Base-by-base conservation (phyloP, 2,888 invertebrate genomes). In the Cantharis lateralis region DNA sequence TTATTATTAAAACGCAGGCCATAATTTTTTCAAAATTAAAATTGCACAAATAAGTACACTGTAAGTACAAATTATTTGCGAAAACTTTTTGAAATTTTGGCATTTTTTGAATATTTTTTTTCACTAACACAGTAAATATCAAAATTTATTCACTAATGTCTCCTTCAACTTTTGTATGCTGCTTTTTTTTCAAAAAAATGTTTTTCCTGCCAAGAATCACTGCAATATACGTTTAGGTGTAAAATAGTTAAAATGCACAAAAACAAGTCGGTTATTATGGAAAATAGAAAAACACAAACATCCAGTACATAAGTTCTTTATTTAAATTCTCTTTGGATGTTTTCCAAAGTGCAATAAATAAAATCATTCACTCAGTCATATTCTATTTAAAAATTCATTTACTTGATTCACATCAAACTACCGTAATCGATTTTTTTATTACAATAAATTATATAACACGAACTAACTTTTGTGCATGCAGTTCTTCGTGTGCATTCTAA, bases 351-450 rank as follows among this genome's bases (percentile, higher is more conserved):
- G 48, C 48, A 48, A 48, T 48, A 66, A 66, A 66, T 66, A 66
- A 66, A 66, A 66, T 66, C 64, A 66, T 66, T 66, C 64, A 66
- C 20, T 66, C 64, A n/a, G 18, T 48, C 48, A 48, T n/a, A 48
- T 66, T 66, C 64, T 66, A 66, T 66, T 66, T 66, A 66, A 66
- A 24, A 66, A 66, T 66, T 18, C 13, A 66, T 66, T 66, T 66
- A 66, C 64, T 66, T 66, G 16, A 66, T 66, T 20, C 64, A 66
- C 64, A 20, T 66, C 10, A 20, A 32, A 32, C 32, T 32, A 13
- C 32, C 11, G 32, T 13, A 66, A 66, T 20, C 24, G 48, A 48
- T 66, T 11, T 66, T 66, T 66, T n/a, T 66, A n/a, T 66, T 66
- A 15, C n/a, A 66, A 66, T 20, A 66, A 66, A 13, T 66, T 66